Conservation (phyloP, 2,113 vertebrate species). For the Pipa parva region DNA sequence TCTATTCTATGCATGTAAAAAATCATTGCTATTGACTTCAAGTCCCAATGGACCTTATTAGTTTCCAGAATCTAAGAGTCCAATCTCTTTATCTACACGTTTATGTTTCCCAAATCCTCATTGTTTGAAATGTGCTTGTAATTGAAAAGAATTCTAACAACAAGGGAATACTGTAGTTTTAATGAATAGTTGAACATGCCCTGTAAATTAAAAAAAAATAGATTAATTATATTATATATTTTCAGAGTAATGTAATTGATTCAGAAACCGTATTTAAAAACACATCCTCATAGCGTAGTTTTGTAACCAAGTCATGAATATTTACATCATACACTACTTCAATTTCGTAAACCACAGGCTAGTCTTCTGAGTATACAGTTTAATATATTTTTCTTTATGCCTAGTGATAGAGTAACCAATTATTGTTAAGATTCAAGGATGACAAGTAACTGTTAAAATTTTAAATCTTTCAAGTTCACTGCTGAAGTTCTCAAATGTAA, state of each 20-base stretch:
- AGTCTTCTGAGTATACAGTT: neutral
- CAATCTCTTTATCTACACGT: conserved; percentile 14
- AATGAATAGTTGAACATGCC: too few relatives aligned
- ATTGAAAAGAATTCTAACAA: conserved; percentile 5
- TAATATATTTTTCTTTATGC: conserved; percentile 11
- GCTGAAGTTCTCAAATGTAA: too few relatives aligned
- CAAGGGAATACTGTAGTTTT: neutral
- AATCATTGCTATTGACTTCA: conserved; percentile 38
- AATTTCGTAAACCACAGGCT: conserved; percentile 14
- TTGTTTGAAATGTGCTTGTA: conserved; percentile 7
- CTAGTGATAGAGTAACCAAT: conserved; percentile 18
- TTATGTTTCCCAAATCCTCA: neutral
- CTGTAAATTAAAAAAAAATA: too few relatives aligned
- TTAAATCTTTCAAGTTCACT: conserved; percentile 18
- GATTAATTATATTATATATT: too few relatives aligned
- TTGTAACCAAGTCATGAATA: conserved; percentile 5
- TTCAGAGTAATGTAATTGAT: too few relatives aligned
- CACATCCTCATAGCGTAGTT: too few relatives aligned
- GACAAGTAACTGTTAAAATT: conserved; percentile 21
- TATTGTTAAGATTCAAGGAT: conserved; percentile 24
- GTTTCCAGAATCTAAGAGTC: conserved; percentile 19
- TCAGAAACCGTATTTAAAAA: too few relatives aligned
- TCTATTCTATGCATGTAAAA: conserved; percentile 3
- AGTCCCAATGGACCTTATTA: conserved; percentile 41
- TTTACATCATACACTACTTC: conserved; percentile 1